Evolutionary conservation across 2,113 vertebrate species (phyloP).

Genomic region (Pimephales promelas): DNA sequence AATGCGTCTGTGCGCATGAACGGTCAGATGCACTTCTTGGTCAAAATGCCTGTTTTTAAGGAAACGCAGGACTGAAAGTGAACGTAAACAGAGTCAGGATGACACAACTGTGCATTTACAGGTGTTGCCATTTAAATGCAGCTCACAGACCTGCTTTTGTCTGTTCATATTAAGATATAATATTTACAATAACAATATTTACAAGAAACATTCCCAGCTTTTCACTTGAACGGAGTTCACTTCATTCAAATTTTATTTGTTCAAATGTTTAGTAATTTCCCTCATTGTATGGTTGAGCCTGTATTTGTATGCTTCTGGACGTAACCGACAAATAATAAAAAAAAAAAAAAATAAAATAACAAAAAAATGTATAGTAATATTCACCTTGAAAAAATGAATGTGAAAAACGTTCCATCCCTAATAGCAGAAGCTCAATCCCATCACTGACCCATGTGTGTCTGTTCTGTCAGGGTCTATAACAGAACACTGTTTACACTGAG

Average conservation of each 20-base stretch:
- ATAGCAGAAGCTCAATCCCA: not conserved
- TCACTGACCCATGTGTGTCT: not conserved
- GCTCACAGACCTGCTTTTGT: not conserved
- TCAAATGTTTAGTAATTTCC: not conserved
- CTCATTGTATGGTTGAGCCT: too few relatives aligned
- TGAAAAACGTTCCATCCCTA: not conserved
- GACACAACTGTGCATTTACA: not conserved
- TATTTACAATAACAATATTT: not conserved
- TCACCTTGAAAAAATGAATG: not conserved
- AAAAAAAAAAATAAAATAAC: too few relatives aligned
- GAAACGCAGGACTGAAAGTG: not conserved
- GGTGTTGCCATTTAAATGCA: not conserved
- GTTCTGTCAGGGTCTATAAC: constrained; percentile 48
- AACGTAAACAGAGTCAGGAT: not conserved
- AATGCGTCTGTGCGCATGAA: not conserved
- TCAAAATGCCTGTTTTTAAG: not conserved
- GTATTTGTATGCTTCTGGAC: too few relatives aligned
- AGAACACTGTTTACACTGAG: constrained; percentile 47
- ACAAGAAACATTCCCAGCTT: not conserved
- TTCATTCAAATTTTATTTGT: not conserved
- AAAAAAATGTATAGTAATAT: not conserved
- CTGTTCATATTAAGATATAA: not conserved
- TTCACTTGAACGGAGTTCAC: not conserved
- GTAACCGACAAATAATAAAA: too few relatives aligned
- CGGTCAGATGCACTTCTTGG: not conserved